phyloP scores from a whole-genome alignment of 2,797 vertebrate genomes.

The Brotula barbata region DNA sequence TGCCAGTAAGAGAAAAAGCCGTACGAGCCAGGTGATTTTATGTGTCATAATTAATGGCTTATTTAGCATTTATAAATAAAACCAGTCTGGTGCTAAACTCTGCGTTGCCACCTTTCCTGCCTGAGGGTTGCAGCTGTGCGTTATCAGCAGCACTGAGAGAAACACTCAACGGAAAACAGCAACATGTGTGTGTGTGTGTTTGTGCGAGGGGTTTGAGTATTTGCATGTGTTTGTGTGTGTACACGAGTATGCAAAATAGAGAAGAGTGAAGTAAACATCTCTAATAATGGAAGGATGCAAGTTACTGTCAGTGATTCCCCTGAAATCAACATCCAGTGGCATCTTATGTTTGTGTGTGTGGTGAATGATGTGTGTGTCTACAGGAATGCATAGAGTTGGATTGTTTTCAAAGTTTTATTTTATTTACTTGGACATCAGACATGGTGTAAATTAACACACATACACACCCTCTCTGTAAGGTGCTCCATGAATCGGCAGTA shows the following conservation, averaged over 20 bases:
- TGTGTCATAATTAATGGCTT: constrained; percentile 62
- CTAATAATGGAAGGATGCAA: constrained; percentile 10
- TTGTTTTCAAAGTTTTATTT: constrained; percentile 39
- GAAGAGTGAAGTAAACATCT: background rate
- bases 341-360: constrained; percentile 2
- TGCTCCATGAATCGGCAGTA: constrained; percentile 68
- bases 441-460: constrained; percentile 10
- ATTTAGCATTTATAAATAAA: constrained; percentile 53
- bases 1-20: constrained; percentile 26
- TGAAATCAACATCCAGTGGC: too few species aligned
- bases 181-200: constrained; percentile 2
- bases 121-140: constrained; percentile 47
- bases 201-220: background rate
- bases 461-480: constrained; percentile 5
- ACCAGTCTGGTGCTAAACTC: constrained; percentile 26
- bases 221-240: background rate
- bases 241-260: background rate
- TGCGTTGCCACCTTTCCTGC: constrained; percentile 39
- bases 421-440: constrained; percentile 26
- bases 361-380: constrained; percentile 5
- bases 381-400: constrained; percentile 18
- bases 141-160: constrained; percentile 22
- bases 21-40: constrained; percentile 47
- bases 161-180: constrained; percentile 12
- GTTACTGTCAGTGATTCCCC: constrained; percentile 3